These are phyloP conservation scores for Polymixis flavicincta DNA, from an alignment of 2,888 invertebrate species.

Conservation along the genomic window DNA sequence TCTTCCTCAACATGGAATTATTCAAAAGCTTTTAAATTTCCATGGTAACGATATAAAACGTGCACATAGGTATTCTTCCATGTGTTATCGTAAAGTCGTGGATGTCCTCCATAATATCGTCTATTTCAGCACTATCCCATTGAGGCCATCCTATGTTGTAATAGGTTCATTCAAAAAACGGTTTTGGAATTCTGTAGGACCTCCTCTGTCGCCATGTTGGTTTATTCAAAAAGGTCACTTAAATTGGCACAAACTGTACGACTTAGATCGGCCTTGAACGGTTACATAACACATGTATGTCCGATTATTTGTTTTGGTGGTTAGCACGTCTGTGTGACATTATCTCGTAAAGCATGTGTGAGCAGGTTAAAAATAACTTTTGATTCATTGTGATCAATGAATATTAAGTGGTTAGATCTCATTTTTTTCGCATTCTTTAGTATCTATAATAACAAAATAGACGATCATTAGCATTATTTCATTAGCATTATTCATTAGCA, in stretches of 20 bases:
- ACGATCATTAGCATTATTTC: background rate
- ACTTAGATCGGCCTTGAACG: conserved; percentile 15
- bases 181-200: background rate
- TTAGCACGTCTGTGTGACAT: conserved; percentile 17
- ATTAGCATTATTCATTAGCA: background rate
- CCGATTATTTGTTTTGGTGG: conserved; percentile 27
- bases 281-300: conserved; percentile 29
- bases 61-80: too few species aligned
- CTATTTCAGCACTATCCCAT: background rate
- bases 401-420: conserved; percentile 4
- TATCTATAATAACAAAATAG: background rate
- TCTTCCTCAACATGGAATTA: too few species aligned
- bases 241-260: conserved; percentile 3
- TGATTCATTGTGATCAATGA: background rate
- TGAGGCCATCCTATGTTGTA: background rate
- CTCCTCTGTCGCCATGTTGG: background rate
- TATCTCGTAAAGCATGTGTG: conserved; percentile 24
- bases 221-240: conserved; percentile 3
- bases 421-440: conserved; percentile 1
- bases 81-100: too few species aligned
- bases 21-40: too few species aligned
- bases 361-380: conserved; percentile 11
- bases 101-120: too few species aligned
- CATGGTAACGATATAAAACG: too few species aligned
- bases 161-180: background rate